Percentiles rank a stretch among this genome's conserved stretches.
Conservation (phyloP, 2,888 invertebrate genomes). For the Eupithecia insigniata region DNA sequence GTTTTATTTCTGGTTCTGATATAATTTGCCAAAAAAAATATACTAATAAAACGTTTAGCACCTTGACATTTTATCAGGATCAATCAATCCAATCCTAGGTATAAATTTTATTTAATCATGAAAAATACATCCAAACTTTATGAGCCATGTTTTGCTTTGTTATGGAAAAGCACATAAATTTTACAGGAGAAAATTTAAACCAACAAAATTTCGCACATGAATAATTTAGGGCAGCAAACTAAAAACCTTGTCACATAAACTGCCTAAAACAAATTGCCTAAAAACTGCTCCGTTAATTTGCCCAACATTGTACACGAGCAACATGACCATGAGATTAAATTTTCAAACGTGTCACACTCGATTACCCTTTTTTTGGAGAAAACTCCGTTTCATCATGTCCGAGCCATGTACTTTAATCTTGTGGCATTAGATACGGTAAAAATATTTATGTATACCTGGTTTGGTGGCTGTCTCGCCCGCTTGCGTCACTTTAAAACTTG, state of each 20-base stretch:
- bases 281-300: constrained; percentile 71
- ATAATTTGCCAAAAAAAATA: too few relatives aligned
- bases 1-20: too few relatives aligned
- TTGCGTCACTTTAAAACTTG: constrained; percentile 39
- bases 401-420: constrained; percentile 64
- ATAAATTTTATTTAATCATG: neutral
- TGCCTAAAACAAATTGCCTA: constrained; percentile 60
- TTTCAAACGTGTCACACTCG: constrained; percentile 70
- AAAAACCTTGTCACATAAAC: constrained; percentile 55
- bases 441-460: constrained; percentile 53
- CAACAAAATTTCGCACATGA: constrained; percentile 34
- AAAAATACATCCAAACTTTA: constrained; percentile 2
- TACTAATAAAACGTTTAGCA: too few relatives aligned
- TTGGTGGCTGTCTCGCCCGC: constrained; percentile 27
- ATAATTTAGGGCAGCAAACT: constrained; percentile 48
- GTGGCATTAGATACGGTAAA: constrained; percentile 54
- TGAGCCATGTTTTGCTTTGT: neutral
- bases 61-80: too few relatives aligned
- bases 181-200: constrained; percentile 8
- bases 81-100: neutral
- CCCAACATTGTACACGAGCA: constrained; percentile 57
- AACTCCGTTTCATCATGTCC: constrained; percentile 66
- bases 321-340: constrained; percentile 77
- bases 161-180: constrained; percentile 2
- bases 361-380: constrained; percentile 70